Base-by-base conservation (phyloP, 2,888 invertebrate genomes). In the Ophioninae sp. region DNA sequence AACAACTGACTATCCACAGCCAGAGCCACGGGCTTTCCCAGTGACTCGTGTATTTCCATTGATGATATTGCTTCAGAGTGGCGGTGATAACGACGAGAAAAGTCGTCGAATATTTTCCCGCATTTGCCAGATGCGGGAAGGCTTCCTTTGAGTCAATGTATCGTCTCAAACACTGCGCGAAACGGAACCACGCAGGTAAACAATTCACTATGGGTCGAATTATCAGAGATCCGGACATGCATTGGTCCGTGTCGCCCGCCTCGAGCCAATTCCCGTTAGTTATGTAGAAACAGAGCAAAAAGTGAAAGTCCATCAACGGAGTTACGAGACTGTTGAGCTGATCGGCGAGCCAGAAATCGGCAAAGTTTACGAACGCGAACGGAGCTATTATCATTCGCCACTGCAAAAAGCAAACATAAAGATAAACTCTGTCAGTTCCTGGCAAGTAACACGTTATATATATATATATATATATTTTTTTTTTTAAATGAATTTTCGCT, bases 301-400 rank as follows among this genome's bases (percentile, higher is more conserved):
- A 99, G 90, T 99, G 98, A 91, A 99, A 96, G 93, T 99, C 99
- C 17, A 98, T 94, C 86, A 99, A 95, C 5, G 98, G 97, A 0
- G 96, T 96, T 0, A 95, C 96, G 86, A 99, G 94, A 77, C 99
- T 99, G 93, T 99, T 99, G 90, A 99, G 94, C 93, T 99, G 99
- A 94, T 99, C 99, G 6, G 98, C 99, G 92, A 99, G 95, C 99
- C 99, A 99, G 95, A 99, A 99, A 94, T 99, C 99, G 37, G 99
- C 98, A 92, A 99, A 99, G 64, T 97, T 95, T 9, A 99, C 99
- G 87, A 97, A 97, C 91, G 97, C 96, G 91, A 99, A 98, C 23
- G 99, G 99, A 0, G 99, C 98, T 56, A 97, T 95, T 68, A 98
- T 90, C 87, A 98, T 96, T 78, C 97, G 95, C 85, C 96, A 96